Base-by-base conservation (phyloP, 64 coral and sea anemone species). In the Catalaphyllia jardinei region DNA sequence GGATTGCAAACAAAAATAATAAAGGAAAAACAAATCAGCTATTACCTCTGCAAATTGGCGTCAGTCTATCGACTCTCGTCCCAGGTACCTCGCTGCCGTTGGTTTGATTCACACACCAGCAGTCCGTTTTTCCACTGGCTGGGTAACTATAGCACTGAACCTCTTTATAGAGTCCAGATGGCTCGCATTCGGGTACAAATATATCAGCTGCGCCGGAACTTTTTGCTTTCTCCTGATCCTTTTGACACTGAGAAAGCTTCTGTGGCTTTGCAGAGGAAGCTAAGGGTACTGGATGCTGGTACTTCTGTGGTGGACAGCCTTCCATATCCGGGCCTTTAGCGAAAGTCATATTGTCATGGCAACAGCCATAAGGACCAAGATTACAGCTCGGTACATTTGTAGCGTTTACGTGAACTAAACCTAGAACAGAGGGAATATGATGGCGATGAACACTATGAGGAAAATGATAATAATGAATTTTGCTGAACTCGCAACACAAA, bases 281-380 rank as follows among this genome's bases (percentile, higher is more conserved):
- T 39, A 82, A 60, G 16, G 73, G 75, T 19, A 42, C 52, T 2
- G 59, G 71, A 2, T 54, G 33, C 42, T 80, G 88, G 18, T 16
- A 52, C 4, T 77, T 60, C 42, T 52, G 81, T 19, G 75, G 35
- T 22, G 78, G 88, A 62, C 95, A 97, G 12, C 95, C 95, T 52
- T 97, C 95, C 76, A 79, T 86, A 73, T 97, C 87, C 22, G 95
- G 95, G 28, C 95, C 95, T 83, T 93, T 97, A 27, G 95, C 95
- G 39, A 84, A 88, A 31, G 91, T 94, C 7, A 31, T 51, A 11
- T 79, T 89, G 80, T 97, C 95, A 20, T 82, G 65, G 67, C 95
- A 97, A 71, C 95, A 97, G 4, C 95, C 95, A 72, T 97, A 97
- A 71, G 95, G 95, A 49, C 87, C 76, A 35, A 90, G 55, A 20